A percentile compares a stretch with the other conserved stretches of the same genome.
These are phyloP conservation scores for Cylindroiulus punctatus DNA, from an alignment of 2,888 invertebrate species.

Conservation along the genomic window DNA sequence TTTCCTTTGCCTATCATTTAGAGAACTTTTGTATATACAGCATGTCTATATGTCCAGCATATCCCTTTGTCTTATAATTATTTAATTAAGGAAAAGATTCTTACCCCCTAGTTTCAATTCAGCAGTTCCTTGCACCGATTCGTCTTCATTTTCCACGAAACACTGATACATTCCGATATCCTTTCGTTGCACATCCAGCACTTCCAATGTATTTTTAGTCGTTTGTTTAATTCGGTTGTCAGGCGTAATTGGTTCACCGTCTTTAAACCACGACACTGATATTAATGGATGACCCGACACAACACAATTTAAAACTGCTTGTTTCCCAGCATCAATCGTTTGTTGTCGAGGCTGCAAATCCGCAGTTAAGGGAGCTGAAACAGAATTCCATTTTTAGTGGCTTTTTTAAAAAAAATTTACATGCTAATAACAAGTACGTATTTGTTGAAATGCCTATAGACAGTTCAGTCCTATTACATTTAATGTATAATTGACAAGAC, in stretches of 20 bases:
- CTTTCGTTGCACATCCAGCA: conserved; percentile 56
- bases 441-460: no score
- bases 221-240: conserved; percentile 65
- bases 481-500: no score
- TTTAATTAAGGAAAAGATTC: conserved; percentile 61
- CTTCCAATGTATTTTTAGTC: conserved; percentile 54
- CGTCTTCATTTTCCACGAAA: conserved; percentile 79
- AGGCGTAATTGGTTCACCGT: conserved; percentile 74
- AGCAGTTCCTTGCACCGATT: conserved; percentile 83
- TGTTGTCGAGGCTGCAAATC: conserved; percentile 72
- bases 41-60: neutral
- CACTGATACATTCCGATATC: conserved; percentile 59
- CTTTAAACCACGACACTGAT: conserved; percentile 82
- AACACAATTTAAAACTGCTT: conserved; percentile 87
- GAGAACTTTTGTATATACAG: neutral
- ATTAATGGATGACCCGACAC: conserved; percentile 85
- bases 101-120: conserved; percentile 84
- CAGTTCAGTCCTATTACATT: no score
- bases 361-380: conserved; percentile 79
- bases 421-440: no score
- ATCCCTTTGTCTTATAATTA: no score
- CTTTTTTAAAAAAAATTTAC: no score
- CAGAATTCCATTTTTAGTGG: neutral
- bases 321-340: conserved; percentile 84
- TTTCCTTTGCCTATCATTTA: no score